Percentiles rank a stretch among this genome's conserved stretches.
Conservation (phyloP, 1,140 invertebrate species). For the Gryllus bimaculatus region DNA sequence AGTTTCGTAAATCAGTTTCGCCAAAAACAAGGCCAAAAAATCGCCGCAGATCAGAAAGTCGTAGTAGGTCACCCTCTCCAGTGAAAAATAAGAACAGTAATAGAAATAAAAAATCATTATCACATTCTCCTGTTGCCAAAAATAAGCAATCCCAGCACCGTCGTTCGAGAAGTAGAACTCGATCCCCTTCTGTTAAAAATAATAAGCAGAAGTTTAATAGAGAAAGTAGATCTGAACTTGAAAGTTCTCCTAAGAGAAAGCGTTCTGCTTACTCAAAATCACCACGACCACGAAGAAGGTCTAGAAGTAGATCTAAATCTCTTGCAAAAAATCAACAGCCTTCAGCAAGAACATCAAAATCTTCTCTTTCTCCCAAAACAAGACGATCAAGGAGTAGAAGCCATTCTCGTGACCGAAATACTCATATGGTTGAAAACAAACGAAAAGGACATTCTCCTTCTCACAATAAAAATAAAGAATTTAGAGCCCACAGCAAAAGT, state of each 20-base stretch:
- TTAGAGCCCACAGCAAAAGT: constrained; percentile 11
- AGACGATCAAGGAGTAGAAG: not conserved
- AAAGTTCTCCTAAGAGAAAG: constrained; percentile 16
- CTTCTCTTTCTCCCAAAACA: constrained; percentile 8
- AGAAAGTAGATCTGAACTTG: not conserved
- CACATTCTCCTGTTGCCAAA: not conserved
- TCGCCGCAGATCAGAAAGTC: not conserved
- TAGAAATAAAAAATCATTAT: not conserved
- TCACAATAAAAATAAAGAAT: not conserved
- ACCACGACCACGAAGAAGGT: constrained; percentile 9
- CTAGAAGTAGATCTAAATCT: constrained; percentile 13
- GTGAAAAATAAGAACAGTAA: not conserved
- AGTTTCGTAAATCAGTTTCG: not conserved
- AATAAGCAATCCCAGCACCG: not conserved
- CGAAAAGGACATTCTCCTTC: constrained; percentile 7
- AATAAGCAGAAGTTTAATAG: not conserved
- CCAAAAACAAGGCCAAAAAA: not conserved
- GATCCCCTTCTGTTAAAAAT: constrained; percentile 3
- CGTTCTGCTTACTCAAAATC: constrained; percentile 10
- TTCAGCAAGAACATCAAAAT: not conserved
- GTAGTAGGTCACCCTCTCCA: constrained; percentile 1
- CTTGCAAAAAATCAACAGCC: constrained; percentile 7
- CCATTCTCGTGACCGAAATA: not conserved
- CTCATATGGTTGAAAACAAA: not conserved
- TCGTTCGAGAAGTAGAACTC: not conserved